A percentile compares a stretch with the other conserved stretches of the same genome.
phyloP scores from a whole-genome alignment of 2,888 invertebrate species.

The Atethmia centrago region DNA sequence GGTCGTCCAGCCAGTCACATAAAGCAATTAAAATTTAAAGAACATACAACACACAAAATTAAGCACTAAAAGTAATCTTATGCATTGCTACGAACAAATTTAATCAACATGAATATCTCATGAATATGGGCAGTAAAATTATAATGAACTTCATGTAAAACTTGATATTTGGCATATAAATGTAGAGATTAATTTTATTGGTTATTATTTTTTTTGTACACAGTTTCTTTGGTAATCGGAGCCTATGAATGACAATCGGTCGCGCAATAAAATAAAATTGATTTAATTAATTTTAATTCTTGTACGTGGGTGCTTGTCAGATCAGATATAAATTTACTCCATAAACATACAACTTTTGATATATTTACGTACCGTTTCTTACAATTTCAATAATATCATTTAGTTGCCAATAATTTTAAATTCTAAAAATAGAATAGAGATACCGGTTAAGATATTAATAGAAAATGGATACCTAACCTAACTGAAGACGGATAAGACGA shows the following conservation, averaged over 20 bases:
- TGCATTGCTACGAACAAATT: conserved; percentile 51
- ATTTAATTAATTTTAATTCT: conserved; percentile 32
- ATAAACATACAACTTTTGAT: neutral
- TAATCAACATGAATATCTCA: conserved; percentile 58
- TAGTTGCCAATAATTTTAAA: neutral
- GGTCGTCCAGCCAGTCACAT: conserved; percentile 2
- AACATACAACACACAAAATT: conserved; percentile 28
- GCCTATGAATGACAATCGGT: conserved; percentile 39
- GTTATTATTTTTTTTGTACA: conserved; percentile 40
- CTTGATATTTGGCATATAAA: conserved; percentile 57
- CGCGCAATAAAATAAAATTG: conserved; percentile 29
- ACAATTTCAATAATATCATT: neutral
- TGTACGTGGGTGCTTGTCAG: conserved; percentile 29
- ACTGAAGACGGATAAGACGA: too few species aligned
- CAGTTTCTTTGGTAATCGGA: conserved; percentile 38
- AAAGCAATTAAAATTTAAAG: conserved; percentile 15
- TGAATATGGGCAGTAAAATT: conserved; percentile 59
- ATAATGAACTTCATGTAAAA: conserved; percentile 48
- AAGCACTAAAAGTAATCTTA: conserved; percentile 42
- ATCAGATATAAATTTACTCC: conserved; percentile 14
- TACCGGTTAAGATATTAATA: neutral
- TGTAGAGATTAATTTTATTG: conserved; percentile 55
- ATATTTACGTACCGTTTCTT: neutral
- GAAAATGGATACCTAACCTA: neutral
- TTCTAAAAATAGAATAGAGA: neutral